Evolutionary conservation across 2,113 vertebrate genomes (phyloP).

Genomic region (Sula dactylatra): DNA sequence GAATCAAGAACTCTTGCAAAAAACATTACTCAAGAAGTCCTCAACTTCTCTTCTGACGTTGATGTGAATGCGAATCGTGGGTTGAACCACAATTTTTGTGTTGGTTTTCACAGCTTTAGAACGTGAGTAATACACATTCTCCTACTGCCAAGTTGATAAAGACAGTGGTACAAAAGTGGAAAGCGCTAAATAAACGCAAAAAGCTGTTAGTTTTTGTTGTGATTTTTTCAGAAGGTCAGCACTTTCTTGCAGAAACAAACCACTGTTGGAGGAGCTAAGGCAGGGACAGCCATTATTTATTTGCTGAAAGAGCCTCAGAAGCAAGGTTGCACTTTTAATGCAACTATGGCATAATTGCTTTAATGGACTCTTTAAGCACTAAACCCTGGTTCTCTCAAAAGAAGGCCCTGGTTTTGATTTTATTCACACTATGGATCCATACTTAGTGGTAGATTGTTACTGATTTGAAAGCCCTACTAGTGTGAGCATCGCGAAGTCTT

Average conservation of each 20-base stretch:
- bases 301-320: not conserved
- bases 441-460: not conserved
- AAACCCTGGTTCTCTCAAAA: not conserved
- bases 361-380: conserved; percentile 12
- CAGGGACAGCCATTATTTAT: not conserved
- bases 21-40: not conserved
- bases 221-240: not conserved
- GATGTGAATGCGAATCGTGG: not conserved
- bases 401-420: not conserved
- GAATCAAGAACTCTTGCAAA: not conserved
- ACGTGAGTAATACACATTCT: not conserved
- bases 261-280: not conserved
- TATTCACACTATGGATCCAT: conserved; percentile 14
- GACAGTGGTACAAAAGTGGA: not conserved
- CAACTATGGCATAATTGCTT: not conserved
- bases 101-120: not conserved
- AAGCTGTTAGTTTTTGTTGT: not conserved
- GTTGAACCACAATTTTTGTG: not conserved
- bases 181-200: not conserved
- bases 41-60: not conserved
- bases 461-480: conserved; percentile 19
- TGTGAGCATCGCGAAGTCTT: not conserved
- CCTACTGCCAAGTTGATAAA: not conserved
- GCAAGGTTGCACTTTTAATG: not conserved
- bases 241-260: not conserved